phyloP scores from a whole-genome alignment of 2,113 vertebrate genomes.

The Megaceryle maxima region DNA sequence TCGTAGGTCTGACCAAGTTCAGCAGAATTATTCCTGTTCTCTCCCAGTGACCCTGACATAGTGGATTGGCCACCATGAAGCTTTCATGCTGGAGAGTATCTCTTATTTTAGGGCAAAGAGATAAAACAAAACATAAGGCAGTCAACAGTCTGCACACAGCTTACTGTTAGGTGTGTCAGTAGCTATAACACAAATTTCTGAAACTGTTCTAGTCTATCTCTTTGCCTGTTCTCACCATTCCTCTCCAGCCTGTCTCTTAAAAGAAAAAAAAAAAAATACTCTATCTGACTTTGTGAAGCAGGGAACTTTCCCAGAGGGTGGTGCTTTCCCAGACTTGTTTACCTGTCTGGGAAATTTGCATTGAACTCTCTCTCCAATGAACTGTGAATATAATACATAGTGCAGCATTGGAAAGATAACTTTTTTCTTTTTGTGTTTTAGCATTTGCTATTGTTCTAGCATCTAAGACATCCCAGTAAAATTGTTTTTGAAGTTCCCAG shows the following conservation, averaged over 20 bases:
- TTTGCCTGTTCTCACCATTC: neutral
- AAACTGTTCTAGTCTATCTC: neutral
- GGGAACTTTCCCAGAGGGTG: slow-evolving; percentile 14
- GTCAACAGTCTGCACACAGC: neutral
- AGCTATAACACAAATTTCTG: neutral
- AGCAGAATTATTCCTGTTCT: neutral
- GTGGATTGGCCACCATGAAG: neutral
- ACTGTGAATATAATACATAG: neutral
- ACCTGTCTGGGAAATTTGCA: slow-evolving; percentile 51
- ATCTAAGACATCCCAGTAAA: neutral
- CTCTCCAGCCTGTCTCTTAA: neutral
- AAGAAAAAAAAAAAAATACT: neutral
- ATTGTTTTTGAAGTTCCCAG: neutral
- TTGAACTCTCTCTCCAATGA: neutral
- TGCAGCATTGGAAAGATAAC: neutral
- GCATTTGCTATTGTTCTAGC: neutral
- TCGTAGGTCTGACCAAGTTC: neutral
- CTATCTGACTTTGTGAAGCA: neutral
- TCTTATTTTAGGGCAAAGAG: neutral
- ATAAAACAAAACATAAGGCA: neutral
- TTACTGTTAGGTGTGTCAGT: neutral
- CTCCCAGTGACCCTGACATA: neutral
- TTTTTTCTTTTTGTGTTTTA: neutral
- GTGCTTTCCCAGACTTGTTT: slow-evolving; percentile 52
- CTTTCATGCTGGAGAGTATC: neutral